Percentiles rank a stretch among this genome's conserved stretches.
Conservation (phyloP, 1,140 invertebrate genomes). For the Atopsyche davidsoni region DNA sequence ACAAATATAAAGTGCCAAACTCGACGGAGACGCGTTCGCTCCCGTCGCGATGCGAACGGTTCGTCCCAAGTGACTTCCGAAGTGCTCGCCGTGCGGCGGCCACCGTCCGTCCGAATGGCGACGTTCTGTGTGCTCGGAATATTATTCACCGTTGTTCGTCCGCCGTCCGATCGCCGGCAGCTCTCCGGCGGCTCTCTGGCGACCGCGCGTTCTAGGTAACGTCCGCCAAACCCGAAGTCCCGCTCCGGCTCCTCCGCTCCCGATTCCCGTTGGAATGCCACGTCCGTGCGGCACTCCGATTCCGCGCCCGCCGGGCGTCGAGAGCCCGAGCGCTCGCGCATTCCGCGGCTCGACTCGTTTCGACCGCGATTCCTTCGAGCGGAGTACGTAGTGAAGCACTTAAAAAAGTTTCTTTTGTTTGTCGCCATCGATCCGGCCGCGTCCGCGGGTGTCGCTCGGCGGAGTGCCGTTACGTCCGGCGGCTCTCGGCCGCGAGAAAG, state of each 20-base stretch:
- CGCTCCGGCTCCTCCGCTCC: neutral
- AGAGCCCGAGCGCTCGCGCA: constrained; percentile 3
- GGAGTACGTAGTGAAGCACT: too few species aligned
- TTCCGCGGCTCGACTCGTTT: too few species aligned
- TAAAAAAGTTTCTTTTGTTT: too few species aligned
- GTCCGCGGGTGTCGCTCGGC: too few species aligned
- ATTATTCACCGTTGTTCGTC: constrained; percentile 23
- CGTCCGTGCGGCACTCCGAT: constrained; percentile 12
- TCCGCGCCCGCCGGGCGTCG: constrained; percentile 9
- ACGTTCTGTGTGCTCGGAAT: constrained; percentile 19
- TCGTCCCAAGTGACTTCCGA: constrained; percentile 2
- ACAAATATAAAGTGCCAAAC: constrained; percentile 16
- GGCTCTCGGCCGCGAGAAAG: too few species aligned
- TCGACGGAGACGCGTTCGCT: neutral
- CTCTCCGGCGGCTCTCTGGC: constrained; percentile 8
- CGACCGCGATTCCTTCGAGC: too few species aligned
- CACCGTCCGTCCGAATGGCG: constrained; percentile 16
- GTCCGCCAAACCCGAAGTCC: too few species aligned
- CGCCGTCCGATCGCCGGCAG: constrained; percentile 15
- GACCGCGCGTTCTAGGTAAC: too few species aligned
- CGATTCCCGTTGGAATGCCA: constrained; percentile 10
- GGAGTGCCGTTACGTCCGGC: too few species aligned
- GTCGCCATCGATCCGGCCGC: too few species aligned
- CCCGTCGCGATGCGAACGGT: constrained; percentile 3
- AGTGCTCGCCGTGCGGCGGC: constrained; percentile 1